phyloP scores from a whole-genome alignment of 2,797 vertebrate genomes.

The Monodelphis domestica region DNA sequence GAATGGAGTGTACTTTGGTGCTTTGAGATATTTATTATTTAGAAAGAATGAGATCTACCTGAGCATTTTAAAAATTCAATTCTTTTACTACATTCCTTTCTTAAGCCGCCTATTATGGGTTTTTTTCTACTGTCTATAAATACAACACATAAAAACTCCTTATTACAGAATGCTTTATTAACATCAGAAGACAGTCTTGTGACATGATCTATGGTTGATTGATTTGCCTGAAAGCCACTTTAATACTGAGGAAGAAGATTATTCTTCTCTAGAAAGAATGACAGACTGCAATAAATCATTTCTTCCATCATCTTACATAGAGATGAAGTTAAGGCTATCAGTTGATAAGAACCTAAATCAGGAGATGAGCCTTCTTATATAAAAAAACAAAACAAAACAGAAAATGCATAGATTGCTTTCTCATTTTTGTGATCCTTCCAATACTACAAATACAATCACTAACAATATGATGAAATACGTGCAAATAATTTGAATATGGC shows the following conservation, averaged over 20 bases:
- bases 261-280: conserved; percentile 84
- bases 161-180: conserved; percentile 86
- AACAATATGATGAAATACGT: conserved; percentile 40
- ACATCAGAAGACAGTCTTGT: conserved; percentile 82
- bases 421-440: conserved; percentile 55
- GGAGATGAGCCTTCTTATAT: conserved; percentile 71
- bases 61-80: conserved; percentile 38
- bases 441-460: conserved; percentile 56
- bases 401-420: conserved; percentile 62
- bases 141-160: conserved; percentile 82
- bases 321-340: conserved; percentile 80
- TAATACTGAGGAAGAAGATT: conserved; percentile 84
- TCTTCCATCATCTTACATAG: conserved; percentile 81
- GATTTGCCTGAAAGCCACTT: conserved; percentile 85
- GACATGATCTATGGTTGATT: conserved; percentile 83
- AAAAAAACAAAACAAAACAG: conserved; percentile 22
- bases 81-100: conserved; percentile 68
- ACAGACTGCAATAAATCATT: conserved; percentile 84
- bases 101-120: conserved; percentile 67
- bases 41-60: conserved; percentile 27
- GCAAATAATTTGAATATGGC: conserved; percentile 46
- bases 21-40: conserved; percentile 40
- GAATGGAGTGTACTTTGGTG: background rate
- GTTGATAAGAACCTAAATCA: conserved; percentile 83
- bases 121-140: conserved; percentile 81